A percentile compares a stretch with the other conserved stretches of the same genome.
These are phyloP conservation scores for Orbicella faveolata DNA, from an alignment of 64 coral and sea anemone species.

Conservation along the genomic window DNA sequence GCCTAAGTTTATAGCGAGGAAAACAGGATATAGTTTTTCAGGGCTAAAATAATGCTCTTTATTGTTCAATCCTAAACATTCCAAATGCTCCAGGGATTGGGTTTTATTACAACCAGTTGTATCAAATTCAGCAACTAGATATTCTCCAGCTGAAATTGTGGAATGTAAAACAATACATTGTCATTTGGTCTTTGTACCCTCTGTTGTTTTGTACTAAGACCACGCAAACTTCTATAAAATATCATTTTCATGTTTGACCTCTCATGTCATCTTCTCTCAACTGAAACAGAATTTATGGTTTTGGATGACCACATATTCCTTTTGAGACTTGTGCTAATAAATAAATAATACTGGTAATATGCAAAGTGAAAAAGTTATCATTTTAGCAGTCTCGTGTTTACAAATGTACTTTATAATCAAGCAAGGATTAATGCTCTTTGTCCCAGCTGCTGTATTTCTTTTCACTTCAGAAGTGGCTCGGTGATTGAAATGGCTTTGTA, in stretches of 20 bases:
- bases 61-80: too few relatives aligned
- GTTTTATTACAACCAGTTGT: not conserved
- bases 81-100: too few relatives aligned
- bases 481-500: not conserved
- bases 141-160: not conserved
- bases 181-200: slow-evolving; percentile 8
- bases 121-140: not conserved
- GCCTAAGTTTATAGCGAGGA: not conserved
- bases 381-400: too few relatives aligned
- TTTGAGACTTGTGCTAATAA: too few relatives aligned
- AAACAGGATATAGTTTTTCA: not conserved
- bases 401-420: too few relatives aligned
- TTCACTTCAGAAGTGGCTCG: too few relatives aligned
- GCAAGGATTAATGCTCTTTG: too few relatives aligned
- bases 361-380: too few relatives aligned
- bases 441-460: too few relatives aligned
- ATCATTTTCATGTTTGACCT: not conserved
- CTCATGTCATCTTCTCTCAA: not conserved
- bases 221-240: not conserved
- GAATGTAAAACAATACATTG: slow-evolving; percentile 12
- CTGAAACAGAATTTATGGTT: not conserved
- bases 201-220: not conserved
- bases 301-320: too few relatives aligned
- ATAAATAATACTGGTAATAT: too few relatives aligned
- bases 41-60: too few relatives aligned